Conservation (phyloP, 2,113 vertebrate genomes). For the Daboia siamensis region DNA sequence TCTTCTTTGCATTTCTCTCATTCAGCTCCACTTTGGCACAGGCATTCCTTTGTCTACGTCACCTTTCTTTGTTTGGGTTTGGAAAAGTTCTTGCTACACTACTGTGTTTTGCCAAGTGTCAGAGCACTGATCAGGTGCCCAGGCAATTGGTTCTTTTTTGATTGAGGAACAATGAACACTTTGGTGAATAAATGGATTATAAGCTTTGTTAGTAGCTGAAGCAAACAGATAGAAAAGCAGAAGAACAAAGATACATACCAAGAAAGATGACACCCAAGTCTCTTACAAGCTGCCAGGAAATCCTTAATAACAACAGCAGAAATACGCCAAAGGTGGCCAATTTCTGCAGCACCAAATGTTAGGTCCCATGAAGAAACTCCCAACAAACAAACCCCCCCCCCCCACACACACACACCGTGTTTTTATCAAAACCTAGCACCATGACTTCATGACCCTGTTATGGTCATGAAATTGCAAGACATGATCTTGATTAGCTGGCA, state of each 20-base stretch:
- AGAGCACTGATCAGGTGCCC: neutral
- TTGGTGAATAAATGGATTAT: neutral
- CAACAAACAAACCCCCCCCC: neutral
- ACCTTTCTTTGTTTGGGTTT: neutral
- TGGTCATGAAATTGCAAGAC: no score
- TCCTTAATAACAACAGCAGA: neutral
- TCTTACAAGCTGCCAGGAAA: neutral
- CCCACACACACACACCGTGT: no score
- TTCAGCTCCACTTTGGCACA: no score
- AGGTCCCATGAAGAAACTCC: neutral
- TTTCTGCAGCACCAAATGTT: neutral
- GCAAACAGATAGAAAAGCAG: neutral
- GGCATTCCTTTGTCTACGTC: neutral
- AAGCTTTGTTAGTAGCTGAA: neutral
- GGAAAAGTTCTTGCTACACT: neutral
- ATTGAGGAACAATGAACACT: neutral
- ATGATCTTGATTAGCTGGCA: no score
- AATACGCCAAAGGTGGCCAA: neutral
- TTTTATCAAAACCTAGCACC: neutral
- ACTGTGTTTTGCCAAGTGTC: neutral
- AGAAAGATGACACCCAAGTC: neutral
- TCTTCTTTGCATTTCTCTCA: neutral
- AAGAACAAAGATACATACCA: neutral
- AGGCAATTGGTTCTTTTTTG: neutral
- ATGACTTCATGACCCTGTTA: neutral